These are phyloP conservation scores for Paralvinella palmiformis DNA, from an alignment of 1,140 invertebrate genomes.

Conservation along the genomic window DNA sequence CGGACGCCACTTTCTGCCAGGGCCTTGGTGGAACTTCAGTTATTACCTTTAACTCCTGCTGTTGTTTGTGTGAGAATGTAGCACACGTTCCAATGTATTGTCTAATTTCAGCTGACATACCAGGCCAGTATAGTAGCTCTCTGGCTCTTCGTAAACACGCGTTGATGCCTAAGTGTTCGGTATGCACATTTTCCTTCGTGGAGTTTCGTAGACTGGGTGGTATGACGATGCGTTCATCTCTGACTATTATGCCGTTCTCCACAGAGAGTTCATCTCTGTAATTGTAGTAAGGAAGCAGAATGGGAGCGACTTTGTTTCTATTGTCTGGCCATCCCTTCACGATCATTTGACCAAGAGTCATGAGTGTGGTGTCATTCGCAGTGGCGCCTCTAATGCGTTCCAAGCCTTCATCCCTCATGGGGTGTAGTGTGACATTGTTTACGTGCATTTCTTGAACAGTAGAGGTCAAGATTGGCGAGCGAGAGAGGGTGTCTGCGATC, in stretches of 20 bases:
- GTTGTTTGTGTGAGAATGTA: no score
- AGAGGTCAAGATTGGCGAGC: no score
- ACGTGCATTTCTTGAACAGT: no score
- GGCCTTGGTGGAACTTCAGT: background rate
- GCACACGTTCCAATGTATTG: no score
- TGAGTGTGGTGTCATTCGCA: no score
- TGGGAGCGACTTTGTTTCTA: background rate
- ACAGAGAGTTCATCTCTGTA: constrained; percentile 9
- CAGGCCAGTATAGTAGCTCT: background rate
- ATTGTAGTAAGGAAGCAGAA: background rate
- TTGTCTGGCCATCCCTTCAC: background rate
- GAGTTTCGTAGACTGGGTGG: constrained; percentile 11
- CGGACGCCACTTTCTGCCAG: constrained; percentile 6
- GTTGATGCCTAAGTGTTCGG: background rate
- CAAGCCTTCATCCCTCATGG: no score
- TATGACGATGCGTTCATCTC: constrained; percentile 1
- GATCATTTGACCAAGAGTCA: no score
- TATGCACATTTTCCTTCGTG: constrained; percentile 17
- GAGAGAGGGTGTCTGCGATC: constrained; percentile 37
- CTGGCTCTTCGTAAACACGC: background rate
- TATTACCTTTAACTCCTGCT: no score
- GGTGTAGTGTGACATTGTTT: no score
- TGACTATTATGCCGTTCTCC: constrained; percentile 1
- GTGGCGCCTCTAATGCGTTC: no score
- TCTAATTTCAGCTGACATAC: constrained; percentile 1